Evolutionary conservation across 2,888 invertebrate genomes (phyloP), one percentile per base, ranked within the genome.

Genomic region (Drosophila phalerata): DNA sequence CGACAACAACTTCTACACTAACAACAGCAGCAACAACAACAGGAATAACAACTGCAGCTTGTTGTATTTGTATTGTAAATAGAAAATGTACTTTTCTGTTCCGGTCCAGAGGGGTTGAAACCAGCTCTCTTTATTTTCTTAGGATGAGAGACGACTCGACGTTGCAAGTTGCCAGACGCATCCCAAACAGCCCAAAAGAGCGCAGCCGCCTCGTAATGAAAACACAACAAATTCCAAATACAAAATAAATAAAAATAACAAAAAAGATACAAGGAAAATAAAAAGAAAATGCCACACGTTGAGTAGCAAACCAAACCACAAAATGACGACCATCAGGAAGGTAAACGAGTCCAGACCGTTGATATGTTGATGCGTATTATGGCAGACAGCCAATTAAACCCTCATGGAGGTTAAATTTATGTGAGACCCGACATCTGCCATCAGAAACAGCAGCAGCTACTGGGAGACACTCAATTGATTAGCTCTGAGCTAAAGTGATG

Each of bases 321-420:
- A 81, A 72, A 85, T 79, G 79, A 55, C 55, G 55, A 28, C 37
- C 82, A 55, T 83, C 79, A 65, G 42, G 11, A 48, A 55, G 47
- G 67, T 45, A 63, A 77, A 79, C 77, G 71, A 66, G 80, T 56
- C 69, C 75, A 34, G 32, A 34, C 17, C 53, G 69, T 25, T 79
- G 76, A 79, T 64, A 75, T 65, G 52, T 74, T 75, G 69, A 69
- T 79, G 76, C 61, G 49, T 65, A 76, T 76, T 76, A 75, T 64
- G 80, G 62, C 73, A 83, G 89, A 81, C 85, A 66, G 89, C 83
- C 83, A 88, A 83, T 83, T 83, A 83, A 86, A 69, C 67, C 75
- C 83, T 86, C 83, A 69, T 73, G 57, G 28, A 69, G 87, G 77
- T 76, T 83, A 42, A 78, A 79, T 85, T 81, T 81, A 85, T 88